Base-by-base conservation (phyloP, 1,140 invertebrate genomes). In the Anastrepha obliqua region DNA sequence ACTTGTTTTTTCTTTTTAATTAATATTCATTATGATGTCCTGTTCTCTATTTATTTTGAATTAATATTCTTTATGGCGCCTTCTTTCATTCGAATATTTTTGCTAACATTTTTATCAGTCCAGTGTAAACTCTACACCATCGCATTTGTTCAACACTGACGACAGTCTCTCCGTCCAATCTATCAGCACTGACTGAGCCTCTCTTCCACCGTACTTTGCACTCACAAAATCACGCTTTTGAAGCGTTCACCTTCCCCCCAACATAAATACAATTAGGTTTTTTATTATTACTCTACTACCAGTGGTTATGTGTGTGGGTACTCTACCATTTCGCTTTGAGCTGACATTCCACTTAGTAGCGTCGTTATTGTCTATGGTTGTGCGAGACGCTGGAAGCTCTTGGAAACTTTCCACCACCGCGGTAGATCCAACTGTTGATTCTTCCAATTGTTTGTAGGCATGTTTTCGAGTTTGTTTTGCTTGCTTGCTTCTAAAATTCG, bases 291-390 rank as follows among this genome's bases (percentile, higher is more conserved):
- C 47, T 2, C 44, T 55, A n/a, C 9, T n/a, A 6, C 15, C n/a
- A n/a, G 47, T 20, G 20, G 15, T 39, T 15, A 6, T 55, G 74
- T 55, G 1, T 55, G 5, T 78, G 44, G 29, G 1, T 78, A 78
- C 74, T 55, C 74, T 78, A 81, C 47, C 74, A 55, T 51, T 81
- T 81, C n/a, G n/a, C 74, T 81, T 81, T 74, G 70, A 9, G 70
- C 47, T 74, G 42, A 47, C 70, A 74, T 74, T 74, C 70, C 70
- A 47, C 20, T 74, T 51, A 29, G 13, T 47, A 11, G 70, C 44
- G 0, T 42, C 74, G n/a, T 81, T 81, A n/a, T 51, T 55, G 74
- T 81, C 17, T 81, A 51, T 47, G 1, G 39, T 74, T 17, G 39
- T 74, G 4, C 13, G 9, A 13, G 17, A 20, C 47, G 20, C 17